Percentiles rank a stretch among this genome's conserved stretches.
Conservation (phyloP, 2,888 invertebrate species). For the Resseliella maxima region DNA sequence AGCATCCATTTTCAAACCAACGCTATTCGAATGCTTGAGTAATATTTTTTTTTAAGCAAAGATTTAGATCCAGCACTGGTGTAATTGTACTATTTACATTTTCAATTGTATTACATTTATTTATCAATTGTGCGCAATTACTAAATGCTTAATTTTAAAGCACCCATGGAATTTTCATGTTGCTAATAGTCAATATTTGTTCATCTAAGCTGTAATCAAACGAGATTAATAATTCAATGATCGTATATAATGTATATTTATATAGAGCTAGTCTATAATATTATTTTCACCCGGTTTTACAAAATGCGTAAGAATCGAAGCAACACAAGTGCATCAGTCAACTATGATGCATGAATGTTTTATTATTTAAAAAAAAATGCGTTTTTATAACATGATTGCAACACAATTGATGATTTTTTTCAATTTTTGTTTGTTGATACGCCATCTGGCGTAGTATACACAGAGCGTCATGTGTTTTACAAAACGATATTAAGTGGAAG, state of each 20-base stretch:
- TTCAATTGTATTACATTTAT: background rate
- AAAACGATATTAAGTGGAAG: no score
- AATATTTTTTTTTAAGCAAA: no score
- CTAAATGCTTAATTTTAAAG: background rate
- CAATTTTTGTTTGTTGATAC: no score
- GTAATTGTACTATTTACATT: background rate
- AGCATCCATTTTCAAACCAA: background rate
- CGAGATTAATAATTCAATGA: background rate
- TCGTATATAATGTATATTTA: background rate
- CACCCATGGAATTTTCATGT: background rate
- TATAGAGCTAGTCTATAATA: background rate
- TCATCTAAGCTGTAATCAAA: background rate
- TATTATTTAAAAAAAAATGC: background rate
- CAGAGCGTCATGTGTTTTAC: no score
- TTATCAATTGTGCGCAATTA: slow-evolving; percentile 17
- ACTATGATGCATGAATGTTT: background rate
- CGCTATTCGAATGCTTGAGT: no score
- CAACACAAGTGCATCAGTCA: background rate
- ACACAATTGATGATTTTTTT: no score
- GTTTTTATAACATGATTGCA: no score
- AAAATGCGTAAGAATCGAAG: background rate
- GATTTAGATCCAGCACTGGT: no score
- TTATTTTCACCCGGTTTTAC: background rate
- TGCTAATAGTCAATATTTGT: background rate
- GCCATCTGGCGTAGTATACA: no score